phyloP scores from a whole-genome alignment of 2,888 invertebrate genomes.

The Hanleya hanleyi region DNA sequence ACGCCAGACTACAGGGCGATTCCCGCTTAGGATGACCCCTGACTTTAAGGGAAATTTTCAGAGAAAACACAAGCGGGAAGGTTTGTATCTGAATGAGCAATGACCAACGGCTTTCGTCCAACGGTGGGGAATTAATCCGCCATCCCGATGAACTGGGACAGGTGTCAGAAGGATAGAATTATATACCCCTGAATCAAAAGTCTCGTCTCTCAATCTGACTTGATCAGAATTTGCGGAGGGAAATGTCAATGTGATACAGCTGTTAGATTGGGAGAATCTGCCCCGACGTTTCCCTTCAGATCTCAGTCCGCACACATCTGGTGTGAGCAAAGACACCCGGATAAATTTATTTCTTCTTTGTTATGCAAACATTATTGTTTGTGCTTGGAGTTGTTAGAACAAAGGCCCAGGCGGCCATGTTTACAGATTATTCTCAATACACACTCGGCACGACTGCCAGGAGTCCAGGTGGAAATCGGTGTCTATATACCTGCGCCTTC shows the following conservation, averaged over 20 bases:
- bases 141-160: too few species aligned
- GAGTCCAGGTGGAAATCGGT: too few species aligned
- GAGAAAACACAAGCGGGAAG: background rate
- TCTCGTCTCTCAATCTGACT: background rate
- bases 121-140: too few species aligned
- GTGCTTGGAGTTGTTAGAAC: background rate
- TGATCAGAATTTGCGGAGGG: background rate
- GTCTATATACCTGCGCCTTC: too few species aligned
- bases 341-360: conserved; percentile 8
- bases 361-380: conserved; percentile 11
- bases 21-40: background rate
- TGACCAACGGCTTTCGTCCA: background rate
- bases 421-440: too few species aligned
- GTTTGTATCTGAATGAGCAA: background rate
- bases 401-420: too few species aligned
- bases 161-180: too few species aligned
- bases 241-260: conserved; percentile 2
- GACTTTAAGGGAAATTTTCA: conserved; percentile 5
- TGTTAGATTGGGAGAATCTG: background rate
- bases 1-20: too few species aligned
- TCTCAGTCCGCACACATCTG: background rate
- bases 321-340: background rate
- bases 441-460: too few species aligned
- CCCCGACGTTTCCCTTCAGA: background rate
- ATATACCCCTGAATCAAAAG: too few species aligned